phyloP scores from a whole-genome alignment of 1,140 invertebrate species.

The Drosophila lini region DNA sequence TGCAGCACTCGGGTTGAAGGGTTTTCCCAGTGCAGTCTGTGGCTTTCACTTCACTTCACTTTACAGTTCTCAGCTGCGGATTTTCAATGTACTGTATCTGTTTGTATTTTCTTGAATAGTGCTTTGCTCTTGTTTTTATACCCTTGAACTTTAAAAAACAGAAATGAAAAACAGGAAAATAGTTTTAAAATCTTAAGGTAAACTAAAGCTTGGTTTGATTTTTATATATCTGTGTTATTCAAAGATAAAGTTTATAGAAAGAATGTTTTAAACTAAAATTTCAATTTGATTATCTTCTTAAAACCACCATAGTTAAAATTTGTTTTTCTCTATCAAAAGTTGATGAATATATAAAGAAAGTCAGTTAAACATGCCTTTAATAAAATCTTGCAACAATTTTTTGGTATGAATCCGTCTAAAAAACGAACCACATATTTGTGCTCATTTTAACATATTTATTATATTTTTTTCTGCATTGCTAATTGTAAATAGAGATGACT shows the following conservation, averaged over 20 bases:
- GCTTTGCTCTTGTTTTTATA: slow-evolving; percentile 11
- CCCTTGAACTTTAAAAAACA: slow-evolving; percentile 1
- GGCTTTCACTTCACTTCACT: slow-evolving; percentile 45
- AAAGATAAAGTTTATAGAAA: neutral
- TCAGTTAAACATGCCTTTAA: neutral
- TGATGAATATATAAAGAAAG: neutral
- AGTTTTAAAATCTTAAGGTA: neutral
- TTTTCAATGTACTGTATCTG: slow-evolving; percentile 27
- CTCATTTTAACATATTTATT: neutral
- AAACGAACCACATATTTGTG: neutral
- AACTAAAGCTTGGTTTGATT: too few species aligned
- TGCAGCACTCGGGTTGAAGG: slow-evolving; percentile 24
- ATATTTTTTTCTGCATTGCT: neutral
- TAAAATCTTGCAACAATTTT: too few species aligned
- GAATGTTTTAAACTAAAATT: neutral
- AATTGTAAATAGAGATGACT: neutral
- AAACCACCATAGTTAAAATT: neutral
- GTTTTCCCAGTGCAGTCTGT: slow-evolving; percentile 27
- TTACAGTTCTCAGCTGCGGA: slow-evolving; percentile 31
- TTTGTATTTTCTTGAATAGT: slow-evolving; percentile 20
- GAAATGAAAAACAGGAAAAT: slow-evolving; percentile 1
- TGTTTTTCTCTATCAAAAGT: neutral
- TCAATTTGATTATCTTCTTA: neutral
- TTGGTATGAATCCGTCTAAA: too few species aligned
- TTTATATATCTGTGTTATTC: neutral